Base-by-base conservation (phyloP, 2,888 invertebrate genomes). In the Alloscopus bannaensis region DNA sequence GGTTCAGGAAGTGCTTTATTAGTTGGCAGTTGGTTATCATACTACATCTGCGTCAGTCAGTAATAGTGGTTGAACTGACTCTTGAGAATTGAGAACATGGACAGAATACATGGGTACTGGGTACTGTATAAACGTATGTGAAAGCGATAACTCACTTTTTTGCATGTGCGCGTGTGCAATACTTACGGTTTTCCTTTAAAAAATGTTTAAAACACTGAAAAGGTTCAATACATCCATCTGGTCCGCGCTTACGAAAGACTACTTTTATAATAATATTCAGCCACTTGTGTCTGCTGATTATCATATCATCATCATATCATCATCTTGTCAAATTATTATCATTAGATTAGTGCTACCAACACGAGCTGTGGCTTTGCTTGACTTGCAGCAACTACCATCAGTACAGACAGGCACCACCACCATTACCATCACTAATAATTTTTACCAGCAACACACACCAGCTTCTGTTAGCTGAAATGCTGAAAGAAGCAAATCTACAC, bases 221-320 rank as follows among this genome's bases (percentile, higher is more conserved):
- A 55, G 8, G 24, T 55, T 42, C n/a, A 42, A 55, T 24, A 26
- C 55, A 26, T 31, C 16, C 11, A 59, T 59, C 29, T 59, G 31
- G 31, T 59, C 18, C 11, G 16, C 31, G 20, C 31, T n/a, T 28
- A 31, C 20, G 59, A 28, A 11, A 57, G 60, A 59, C 59, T n/a
- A 59, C 59, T 59, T 59, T 59, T 18, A 59, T 59, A 59, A 66
- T 50, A 66, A 57, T 64, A 73, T 64, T 52, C 73, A 73, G 57
- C 73, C 73, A 73, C 73, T 73, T 73, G 73, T 73, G 65, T 73
- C 73, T 73, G 73, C 73, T 73, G 73, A 73, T 73, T 73, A 73
- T 73, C 68, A 68, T 68, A 68, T 68, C 68, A 68, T 68, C 68
- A 68, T 68, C 72, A 65, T 73, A 73, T 73, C 72, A 71, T 72